These are phyloP conservation scores for Metallyticus violacea DNA, from an alignment of 2,888 invertebrate species.

Conservation along the genomic window DNA sequence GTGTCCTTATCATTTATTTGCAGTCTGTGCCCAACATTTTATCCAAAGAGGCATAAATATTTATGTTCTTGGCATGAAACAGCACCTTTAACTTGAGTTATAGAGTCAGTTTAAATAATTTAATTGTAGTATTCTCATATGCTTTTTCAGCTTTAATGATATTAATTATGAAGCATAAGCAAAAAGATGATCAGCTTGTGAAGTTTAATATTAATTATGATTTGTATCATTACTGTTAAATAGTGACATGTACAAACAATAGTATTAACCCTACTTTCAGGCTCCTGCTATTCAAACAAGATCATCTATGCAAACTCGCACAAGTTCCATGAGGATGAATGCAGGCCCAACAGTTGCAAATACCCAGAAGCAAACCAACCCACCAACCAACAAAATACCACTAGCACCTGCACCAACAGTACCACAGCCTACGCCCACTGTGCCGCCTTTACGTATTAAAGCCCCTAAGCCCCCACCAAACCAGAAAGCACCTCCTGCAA, in stretches of 20 bases:
- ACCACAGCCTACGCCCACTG: neutral
- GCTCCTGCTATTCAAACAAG: neutral
- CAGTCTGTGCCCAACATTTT: no score
- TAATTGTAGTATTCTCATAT: no score
- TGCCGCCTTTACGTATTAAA: neutral
- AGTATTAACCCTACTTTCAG: neutral
- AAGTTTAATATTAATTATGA: no score
- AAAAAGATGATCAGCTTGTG: no score
- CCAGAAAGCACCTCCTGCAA: neutral
- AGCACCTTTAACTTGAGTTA: no score
- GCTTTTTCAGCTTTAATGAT: no score
- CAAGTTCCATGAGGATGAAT: neutral
- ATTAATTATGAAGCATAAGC: no score
- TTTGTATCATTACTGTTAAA: no score
- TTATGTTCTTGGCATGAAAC: no score
- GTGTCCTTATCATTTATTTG: no score
- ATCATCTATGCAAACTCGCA: neutral
- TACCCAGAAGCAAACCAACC: neutral
- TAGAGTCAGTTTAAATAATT: no score
- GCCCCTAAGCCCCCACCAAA: neutral
- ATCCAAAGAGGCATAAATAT: no score
- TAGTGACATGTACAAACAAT: neutral
- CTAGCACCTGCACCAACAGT: neutral
- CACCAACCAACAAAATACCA: neutral
- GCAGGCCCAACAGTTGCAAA: neutral